Evolutionary conservation across 2,113 vertebrate species (phyloP).

Genomic region (Recurvirostra avosetta): DNA sequence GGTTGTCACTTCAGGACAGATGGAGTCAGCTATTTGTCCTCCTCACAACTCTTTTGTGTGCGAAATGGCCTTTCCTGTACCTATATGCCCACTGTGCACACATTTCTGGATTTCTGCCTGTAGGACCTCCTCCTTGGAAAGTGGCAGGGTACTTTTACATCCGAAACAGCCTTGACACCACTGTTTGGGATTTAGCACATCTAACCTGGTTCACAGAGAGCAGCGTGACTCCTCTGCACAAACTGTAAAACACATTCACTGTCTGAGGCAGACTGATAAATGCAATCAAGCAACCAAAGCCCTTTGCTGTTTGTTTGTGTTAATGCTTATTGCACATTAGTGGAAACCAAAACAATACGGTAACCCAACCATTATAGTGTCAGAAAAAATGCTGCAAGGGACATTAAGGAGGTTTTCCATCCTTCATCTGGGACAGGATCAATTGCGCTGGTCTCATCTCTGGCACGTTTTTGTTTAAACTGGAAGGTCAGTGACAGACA

Average conservation of each 20-base stretch:
- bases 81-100: not conserved
- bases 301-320: not conserved
- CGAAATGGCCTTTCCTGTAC: not conserved
- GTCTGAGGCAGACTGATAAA: not conserved
- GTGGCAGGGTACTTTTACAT: not conserved
- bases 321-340: not conserved
- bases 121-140: not conserved
- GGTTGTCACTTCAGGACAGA: not conserved
- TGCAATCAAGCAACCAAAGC: not conserved
- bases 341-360: not conserved
- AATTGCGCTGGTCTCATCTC: not conserved
- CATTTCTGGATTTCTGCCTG: not conserved
- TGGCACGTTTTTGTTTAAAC: not conserved
- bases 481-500: not conserved
- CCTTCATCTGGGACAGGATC: not conserved
- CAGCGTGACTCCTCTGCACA: not conserved
- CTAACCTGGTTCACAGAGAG: not conserved
- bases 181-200: not conserved
- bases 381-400: not conserved
- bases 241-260: not conserved
- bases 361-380: not conserved
- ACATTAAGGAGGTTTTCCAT: not conserved
- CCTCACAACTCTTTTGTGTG: not conserved
- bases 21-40: not conserved
- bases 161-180: not conserved